A percentile compares a stretch with the other conserved stretches of the same genome.
Conservation (phyloP, 2,888 invertebrate species). For the Agonopterix alstromeriana region DNA sequence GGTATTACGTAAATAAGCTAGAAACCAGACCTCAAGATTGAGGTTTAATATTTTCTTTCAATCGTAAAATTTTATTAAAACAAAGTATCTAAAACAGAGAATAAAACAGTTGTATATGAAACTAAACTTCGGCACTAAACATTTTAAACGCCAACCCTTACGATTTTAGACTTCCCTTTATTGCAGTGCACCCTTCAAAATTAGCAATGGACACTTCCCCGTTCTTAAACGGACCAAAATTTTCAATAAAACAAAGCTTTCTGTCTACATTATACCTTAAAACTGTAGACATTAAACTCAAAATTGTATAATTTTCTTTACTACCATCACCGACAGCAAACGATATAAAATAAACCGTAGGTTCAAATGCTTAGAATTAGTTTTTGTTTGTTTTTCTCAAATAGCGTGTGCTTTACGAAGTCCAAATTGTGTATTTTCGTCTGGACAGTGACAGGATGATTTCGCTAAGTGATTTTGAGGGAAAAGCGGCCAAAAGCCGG, state of each 20-base stretch:
- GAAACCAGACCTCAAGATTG: too few species aligned
- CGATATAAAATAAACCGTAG: slow-evolving; percentile 1
- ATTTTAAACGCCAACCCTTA: slow-evolving; percentile 19
- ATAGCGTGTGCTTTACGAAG: slow-evolving; percentile 26
- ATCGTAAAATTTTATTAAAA: slow-evolving; percentile 8
- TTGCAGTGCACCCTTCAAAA: slow-evolving; percentile 45
- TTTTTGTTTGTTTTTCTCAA: slow-evolving; percentile 8
- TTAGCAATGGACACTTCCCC: slow-evolving; percentile 57
- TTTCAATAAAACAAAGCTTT: slow-evolving; percentile 7
- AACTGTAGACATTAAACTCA: not conserved
- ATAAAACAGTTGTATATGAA: slow-evolving; percentile 12
- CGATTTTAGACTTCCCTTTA: slow-evolving; percentile 26
- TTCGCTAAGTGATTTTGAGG: slow-evolving; percentile 49
- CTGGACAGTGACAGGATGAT: slow-evolving; percentile 40
- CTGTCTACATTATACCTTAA: not conserved
- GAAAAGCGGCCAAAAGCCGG: slow-evolving; percentile 23
- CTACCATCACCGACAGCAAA: not conserved
- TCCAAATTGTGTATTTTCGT: slow-evolving; percentile 25
- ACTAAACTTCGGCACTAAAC: slow-evolving; percentile 24
- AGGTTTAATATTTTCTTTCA: not conserved
- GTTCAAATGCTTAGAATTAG: slow-evolving; percentile 8
- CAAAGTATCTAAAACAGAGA: slow-evolving; percentile 5
- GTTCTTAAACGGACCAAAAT: slow-evolving; percentile 43
- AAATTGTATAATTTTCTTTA: not conserved
- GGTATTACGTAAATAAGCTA: too few species aligned